Evolutionary conservation across 1,140 invertebrate species (phyloP).

Genomic region (Drosophila trapezifrons): DNA sequence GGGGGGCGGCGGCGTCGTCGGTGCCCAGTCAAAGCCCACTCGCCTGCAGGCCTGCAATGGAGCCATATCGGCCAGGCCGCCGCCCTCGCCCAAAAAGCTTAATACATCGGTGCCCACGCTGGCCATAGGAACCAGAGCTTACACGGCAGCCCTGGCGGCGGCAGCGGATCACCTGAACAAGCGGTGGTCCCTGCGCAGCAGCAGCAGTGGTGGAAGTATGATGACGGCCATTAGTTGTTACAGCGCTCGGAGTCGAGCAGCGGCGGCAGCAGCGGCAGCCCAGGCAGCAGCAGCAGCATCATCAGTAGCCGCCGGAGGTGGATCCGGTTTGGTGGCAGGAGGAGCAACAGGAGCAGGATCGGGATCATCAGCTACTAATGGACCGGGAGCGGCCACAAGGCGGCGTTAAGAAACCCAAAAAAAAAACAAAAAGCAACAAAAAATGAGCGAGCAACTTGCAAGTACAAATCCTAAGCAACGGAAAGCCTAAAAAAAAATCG

Average conservation of each 20-base stretch:
- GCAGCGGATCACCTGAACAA: conserved; percentile 65
- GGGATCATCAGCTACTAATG: background rate
- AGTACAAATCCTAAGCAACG: conserved; percentile 58
- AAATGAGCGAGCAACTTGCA: conserved; percentile 47
- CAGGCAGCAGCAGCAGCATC: background rate
- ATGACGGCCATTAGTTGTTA: conserved; percentile 64
- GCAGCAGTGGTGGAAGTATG: conserved; percentile 31
- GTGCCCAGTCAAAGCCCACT: conserved; percentile 43
- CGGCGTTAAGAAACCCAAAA: conserved; percentile 20
- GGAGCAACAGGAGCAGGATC: background rate
- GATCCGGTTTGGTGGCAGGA: background rate
- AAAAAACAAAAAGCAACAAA: background rate
- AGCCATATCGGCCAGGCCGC: conserved; percentile 63
- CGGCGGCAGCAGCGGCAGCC: background rate
- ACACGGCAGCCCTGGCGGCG: conserved; percentile 66
- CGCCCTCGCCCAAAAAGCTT: conserved; percentile 72
- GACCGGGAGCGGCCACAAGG: conserved; percentile 16
- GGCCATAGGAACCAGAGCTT: conserved; percentile 65
- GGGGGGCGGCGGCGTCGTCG: background rate
- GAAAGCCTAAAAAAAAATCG: conserved; percentile 21
- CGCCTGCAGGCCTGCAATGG: conserved; percentile 60
- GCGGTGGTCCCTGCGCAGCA: conserved; percentile 69
- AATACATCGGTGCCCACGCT: conserved; percentile 56
- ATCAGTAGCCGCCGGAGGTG: background rate
- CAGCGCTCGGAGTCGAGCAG: conserved; percentile 35